phyloP scores from a whole-genome alignment of 2,113 vertebrate genomes.

The Coryphaenoides rupestris region DNA sequence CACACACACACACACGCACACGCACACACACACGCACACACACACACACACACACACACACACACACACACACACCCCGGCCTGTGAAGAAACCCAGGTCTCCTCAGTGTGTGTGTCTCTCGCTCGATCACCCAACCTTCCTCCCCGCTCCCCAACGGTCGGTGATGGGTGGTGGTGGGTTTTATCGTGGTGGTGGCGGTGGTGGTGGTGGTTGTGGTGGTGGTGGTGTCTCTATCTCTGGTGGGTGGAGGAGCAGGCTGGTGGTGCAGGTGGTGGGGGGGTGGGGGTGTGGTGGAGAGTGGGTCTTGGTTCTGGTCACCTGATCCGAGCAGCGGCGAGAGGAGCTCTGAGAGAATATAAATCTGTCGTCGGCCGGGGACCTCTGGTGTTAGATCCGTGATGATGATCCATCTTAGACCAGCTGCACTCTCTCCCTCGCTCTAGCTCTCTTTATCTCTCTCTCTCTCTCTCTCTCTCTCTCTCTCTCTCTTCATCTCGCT shows the following conservation, averaged over 20 bases:
- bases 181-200: background rate
- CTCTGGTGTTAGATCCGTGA: slow-evolving; percentile 48
- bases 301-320: slow-evolving; percentile 47
- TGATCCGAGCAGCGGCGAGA: slow-evolving; percentile 38
- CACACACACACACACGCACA: slow-evolving; percentile 13
- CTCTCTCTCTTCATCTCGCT: slow-evolving; percentile 1
- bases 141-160: slow-evolving; percentile 5
- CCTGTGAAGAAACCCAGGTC: slow-evolving; percentile 31
- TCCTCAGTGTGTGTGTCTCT: slow-evolving; percentile 17
- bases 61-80: slow-evolving; percentile 16
- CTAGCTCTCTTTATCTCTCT: no score
- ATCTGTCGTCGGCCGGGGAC: slow-evolving; percentile 53
- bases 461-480: no score
- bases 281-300: background rate
- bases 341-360: slow-evolving; percentile 48
- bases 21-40: slow-evolving; percentile 11
- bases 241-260: no score
- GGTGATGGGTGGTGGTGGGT: slow-evolving; percentile 21
- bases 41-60: slow-evolving; percentile 8
- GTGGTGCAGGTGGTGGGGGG: no score
- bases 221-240: no score
- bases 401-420: slow-evolving; percentile 59
- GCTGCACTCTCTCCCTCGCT: slow-evolving; percentile 28
- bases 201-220: no score
- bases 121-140: background rate